phyloP scores from a whole-genome alignment of 2,888 invertebrate genomes.

The Sphaerophoria taeniata region DNA sequence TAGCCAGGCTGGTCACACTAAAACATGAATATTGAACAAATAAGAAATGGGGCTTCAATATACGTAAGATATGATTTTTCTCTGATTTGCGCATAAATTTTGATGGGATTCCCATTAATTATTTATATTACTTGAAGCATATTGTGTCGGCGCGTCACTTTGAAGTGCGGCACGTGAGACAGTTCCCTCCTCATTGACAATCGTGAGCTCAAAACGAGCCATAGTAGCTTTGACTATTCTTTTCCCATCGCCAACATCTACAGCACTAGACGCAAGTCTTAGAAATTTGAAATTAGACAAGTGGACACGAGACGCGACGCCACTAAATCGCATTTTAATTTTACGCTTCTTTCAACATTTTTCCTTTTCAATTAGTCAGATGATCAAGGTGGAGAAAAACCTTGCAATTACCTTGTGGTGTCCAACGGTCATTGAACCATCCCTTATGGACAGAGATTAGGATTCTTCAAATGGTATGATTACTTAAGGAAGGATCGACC shows the following conservation, averaged over 20 bases:
- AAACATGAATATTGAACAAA: neutral
- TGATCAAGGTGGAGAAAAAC: neutral
- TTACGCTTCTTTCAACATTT: neutral
- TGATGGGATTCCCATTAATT: neutral
- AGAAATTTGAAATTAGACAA: neutral
- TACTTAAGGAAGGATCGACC: neutral
- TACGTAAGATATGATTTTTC: neutral
- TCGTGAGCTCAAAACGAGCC: no score
- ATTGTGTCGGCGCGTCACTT: neutral
- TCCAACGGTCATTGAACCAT: neutral
- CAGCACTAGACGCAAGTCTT: neutral
- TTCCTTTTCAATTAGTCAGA: conserved; percentile 16
- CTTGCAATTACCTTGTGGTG: neutral
- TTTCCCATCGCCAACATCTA: neutral
- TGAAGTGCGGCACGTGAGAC: conserved; percentile 16
- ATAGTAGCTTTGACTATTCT: no score
- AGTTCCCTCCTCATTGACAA: neutral
- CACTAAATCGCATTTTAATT: neutral
- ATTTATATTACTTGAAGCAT: conserved; percentile 8
- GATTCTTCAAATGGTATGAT: neutral
- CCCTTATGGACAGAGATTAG: neutral
- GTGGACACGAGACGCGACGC: neutral
- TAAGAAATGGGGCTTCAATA: neutral
- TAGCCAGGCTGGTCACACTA: conserved; percentile 12
- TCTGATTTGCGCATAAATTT: conserved; percentile 16